Conservation (phyloP, 2,888 invertebrate species). For the Pharmacophagus antenor region DNA sequence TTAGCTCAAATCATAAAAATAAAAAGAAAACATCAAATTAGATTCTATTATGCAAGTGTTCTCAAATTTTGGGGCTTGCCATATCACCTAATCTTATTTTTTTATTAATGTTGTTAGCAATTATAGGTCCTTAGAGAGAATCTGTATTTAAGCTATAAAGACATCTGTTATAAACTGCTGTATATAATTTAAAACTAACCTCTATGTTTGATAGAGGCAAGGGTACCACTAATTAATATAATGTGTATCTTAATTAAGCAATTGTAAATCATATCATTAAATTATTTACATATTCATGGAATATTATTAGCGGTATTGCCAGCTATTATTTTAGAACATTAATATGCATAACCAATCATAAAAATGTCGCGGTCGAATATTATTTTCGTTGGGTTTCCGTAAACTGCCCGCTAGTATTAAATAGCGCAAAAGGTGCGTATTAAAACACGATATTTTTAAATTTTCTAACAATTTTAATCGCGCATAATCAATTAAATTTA, state of each 20-base stretch:
- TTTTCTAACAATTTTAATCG: slow-evolving; percentile 20
- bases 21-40: too few relatives aligned
- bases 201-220: slow-evolving; percentile 13
- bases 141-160: background rate
- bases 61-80: too few relatives aligned
- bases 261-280: slow-evolving; percentile 35
- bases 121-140: too few relatives aligned
- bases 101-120: too few relatives aligned
- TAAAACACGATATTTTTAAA: slow-evolving; percentile 21
- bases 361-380: slow-evolving; percentile 38
- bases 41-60: too few relatives aligned
- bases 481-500: slow-evolving; percentile 29
- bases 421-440: slow-evolving; percentile 22
- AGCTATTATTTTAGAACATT: slow-evolving; percentile 30
- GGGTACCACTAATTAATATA: slow-evolving; percentile 33
- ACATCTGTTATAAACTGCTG: background rate
- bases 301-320: slow-evolving; percentile 29
- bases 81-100: too few relatives aligned
- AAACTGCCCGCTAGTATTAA: slow-evolving; percentile 9
- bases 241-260: slow-evolving; percentile 37
- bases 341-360: slow-evolving; percentile 34
- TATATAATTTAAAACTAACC: slow-evolving; percentile 23
- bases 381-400: slow-evolving; percentile 22
- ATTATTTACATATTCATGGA: slow-evolving; percentile 37
- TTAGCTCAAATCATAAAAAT: too few relatives aligned